Evolutionary conservation across 2,888 invertebrate species (phyloP).

Genomic region (Nycteola revayana): DNA sequence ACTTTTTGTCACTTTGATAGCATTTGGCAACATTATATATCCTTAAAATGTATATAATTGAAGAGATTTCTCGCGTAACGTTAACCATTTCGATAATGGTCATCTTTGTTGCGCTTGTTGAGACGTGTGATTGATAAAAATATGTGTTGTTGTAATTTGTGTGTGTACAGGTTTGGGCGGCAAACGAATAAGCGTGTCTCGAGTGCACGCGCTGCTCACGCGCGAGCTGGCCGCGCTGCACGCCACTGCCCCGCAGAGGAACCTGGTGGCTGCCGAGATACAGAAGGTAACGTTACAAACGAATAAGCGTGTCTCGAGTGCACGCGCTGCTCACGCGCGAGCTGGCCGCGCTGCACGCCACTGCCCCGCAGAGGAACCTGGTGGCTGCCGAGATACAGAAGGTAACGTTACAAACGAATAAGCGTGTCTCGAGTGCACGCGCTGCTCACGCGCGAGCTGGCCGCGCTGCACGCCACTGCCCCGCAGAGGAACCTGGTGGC

Average conservation of each 20-base stretch:
- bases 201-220: too few species aligned
- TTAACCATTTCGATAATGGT: too few species aligned
- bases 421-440: constrained; percentile 71
- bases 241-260: constrained; percentile 66
- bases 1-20: not conserved
- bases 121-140: too few species aligned
- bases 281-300: constrained; percentile 70
- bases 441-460: constrained; percentile 64
- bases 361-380: constrained; percentile 65
- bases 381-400: constrained; percentile 69
- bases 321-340: constrained; percentile 68
- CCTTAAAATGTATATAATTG: too few species aligned
- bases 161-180: constrained; percentile 49
- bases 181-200: constrained; percentile 65
- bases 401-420: constrained; percentile 64
- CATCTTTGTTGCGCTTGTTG: too few species aligned
- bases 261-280: constrained; percentile 63
- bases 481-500: constrained; percentile 67
- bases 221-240: too few species aligned
- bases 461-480: constrained; percentile 66
- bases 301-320: constrained; percentile 67
- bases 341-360: constrained; percentile 68
- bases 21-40: too few species aligned
- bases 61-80: too few species aligned
- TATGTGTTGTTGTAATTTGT: not conserved